Evolutionary conservation across 2,888 invertebrate species (phyloP), one percentile per base, ranked within the genome.

Genomic region (Drosophila demipolita): DNA sequence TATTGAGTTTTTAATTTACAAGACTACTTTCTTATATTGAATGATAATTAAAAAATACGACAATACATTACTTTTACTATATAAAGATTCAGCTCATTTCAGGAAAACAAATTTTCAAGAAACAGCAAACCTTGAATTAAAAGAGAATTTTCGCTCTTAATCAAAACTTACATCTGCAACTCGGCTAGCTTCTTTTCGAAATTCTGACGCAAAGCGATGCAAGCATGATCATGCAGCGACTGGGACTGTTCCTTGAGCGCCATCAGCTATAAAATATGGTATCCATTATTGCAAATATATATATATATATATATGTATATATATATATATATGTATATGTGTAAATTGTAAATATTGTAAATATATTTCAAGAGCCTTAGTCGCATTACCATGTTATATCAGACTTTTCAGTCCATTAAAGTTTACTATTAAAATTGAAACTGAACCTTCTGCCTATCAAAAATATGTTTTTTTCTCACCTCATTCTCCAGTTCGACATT

Each of bases 401-500:
- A 45, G 45, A 45, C 20, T 20, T 45, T 20, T 20, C 42, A 40
- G 9, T 40, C 9, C 8, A 1, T n/a, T 38, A 9, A 42, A 2
- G 11, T n/a, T 20, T 11, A 20, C 12, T 20, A 42, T 7, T 42
- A 20, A 42, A 42, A 6, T 23, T n/a, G n/a, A n/a, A n/a, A 15
- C 3, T 7, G 20, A 20, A 20, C 7, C 20, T 20, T 45, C 12
- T 20, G 12, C 7, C 23, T 23, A 20, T 42, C 12, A 20, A 42
- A 42, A 20, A 42, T 38, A 3, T 38, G 17, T 8, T 38, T 45
- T 45, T 49, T 49, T n/a, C 29, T 49, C 8, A 79, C 78, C 50
- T 82, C 64, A 35, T 78, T 58, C 40, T 67, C 68, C 15, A 82
- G 58, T 8, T 80, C 66, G 17, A 29, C 48, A 49, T 80, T 83